Evolutionary conservation across 2,113 vertebrate genomes (phyloP), one percentile per base, ranked within the genome.

Genomic region (Kryptolebias marmoratus): DNA sequence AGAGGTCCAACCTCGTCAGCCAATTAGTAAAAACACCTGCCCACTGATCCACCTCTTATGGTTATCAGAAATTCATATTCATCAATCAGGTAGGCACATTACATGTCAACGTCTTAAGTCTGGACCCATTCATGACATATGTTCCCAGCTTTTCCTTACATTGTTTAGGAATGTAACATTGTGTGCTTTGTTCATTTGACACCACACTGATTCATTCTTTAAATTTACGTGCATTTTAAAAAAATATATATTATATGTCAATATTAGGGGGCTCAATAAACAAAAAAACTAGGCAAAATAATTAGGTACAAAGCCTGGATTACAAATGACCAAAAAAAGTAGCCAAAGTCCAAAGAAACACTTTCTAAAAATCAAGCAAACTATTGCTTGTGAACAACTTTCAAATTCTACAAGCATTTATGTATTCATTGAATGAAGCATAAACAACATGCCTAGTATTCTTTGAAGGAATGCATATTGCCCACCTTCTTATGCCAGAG

Each of bases 31-130:
- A 74, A 73, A 49, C 68, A 79, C 64, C 71, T 73, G 62, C 57
- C 45, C 54, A 36, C 44, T 12, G 14, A 67, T 61, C 2, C 15
- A 49, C 65, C 50, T 57, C n/a, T 36, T 13, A 0, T 16, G 49
- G 45, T 79, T 74, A 85, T 70, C 67, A 78, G 55, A 71, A 49
- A 61, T 13, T 79, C 55, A 59, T 79, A 44, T 76, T 39, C 12
- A 52, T 45, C 28, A 58, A 42, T 61, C 59, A 66, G 55, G 59
- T 68, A 2, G 0, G 12, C 1, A 47, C 50, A 44, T 5, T 1
- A 42, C 53, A 55, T 18, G 30, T 22, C 31, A 68, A 56, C 52
- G 63, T 55, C 52, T 18, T 30, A 27, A 11, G 30, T 65, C 14
- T 45, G 15, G 3, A 28, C 10, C 16, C 5, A 22, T 55, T 45